phyloP scores from a whole-genome alignment of 2,888 invertebrate genomes.

The Acleris literana region DNA sequence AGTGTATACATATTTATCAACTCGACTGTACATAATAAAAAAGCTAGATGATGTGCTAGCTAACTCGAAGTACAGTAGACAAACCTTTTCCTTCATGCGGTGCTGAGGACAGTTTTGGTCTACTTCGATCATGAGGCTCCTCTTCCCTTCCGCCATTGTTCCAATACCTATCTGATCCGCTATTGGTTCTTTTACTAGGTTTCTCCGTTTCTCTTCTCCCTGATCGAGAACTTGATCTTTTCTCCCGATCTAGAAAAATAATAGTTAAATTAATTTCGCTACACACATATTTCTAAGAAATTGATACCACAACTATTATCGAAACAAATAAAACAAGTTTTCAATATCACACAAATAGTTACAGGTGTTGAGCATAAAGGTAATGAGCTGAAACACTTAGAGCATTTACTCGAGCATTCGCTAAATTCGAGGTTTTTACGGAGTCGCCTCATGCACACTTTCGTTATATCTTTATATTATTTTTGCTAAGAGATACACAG shows the following conservation, averaged over 20 bases:
- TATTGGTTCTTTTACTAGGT: slow-evolving; percentile 69
- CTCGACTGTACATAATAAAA: too few species aligned
- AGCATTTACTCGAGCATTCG: too few species aligned
- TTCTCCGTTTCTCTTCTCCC: slow-evolving; percentile 72
- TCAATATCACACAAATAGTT: too few species aligned
- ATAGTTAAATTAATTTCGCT: not conserved
- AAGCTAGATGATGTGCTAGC: not conserved
- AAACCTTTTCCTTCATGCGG: slow-evolving; percentile 70
- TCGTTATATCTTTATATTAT: too few species aligned
- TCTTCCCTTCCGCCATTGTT: slow-evolving; percentile 66
- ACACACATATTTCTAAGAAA: not conserved
- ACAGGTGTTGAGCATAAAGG: too few species aligned
- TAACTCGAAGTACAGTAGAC: not conserved
- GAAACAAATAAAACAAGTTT: too few species aligned
- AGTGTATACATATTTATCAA: too few species aligned
- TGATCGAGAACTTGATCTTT: slow-evolving; percentile 72
- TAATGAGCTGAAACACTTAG: too few species aligned
- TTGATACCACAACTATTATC: too few species aligned
- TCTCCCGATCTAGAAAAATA: slow-evolving; percentile 64
- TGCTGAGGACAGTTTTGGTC: slow-evolving; percentile 64
- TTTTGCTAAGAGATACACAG: too few species aligned
- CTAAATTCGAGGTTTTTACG: too few species aligned
- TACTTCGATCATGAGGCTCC: slow-evolving; percentile 64
- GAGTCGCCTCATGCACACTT: too few species aligned
- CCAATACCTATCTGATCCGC: slow-evolving; percentile 71